Base-by-base conservation (phyloP, 2,888 invertebrate genomes). In the Leucania comma region DNA sequence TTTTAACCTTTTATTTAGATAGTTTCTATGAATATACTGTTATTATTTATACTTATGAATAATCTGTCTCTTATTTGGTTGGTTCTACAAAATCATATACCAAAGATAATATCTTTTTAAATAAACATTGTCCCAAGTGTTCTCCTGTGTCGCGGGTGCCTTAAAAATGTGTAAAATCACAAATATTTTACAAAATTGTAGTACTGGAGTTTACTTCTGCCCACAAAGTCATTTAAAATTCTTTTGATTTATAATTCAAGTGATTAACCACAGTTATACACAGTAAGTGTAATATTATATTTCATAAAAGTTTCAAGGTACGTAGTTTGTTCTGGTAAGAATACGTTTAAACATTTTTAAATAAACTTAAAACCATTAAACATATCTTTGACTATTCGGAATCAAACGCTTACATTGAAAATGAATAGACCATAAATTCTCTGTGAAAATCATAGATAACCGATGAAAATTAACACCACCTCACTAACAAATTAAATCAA, bases 1-100 rank as follows among this genome's bases (percentile, higher is more conserved):
- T 88, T 86, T 83, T 84, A 79, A 83, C 66, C 72, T 88, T 86
- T 82, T 88, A 86, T 57, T 70, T 64, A 72, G 26, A 26, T 77
- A 73, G 60, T 73, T 73, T 68, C 35, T 86, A 79, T 79, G 87
- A 91, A 89, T 90, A 91, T 72, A 92, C 76, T 82, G 84, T 89
- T 90, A 85, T 83, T 90, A 90, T 89, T 90, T 89, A 89, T 78
- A 58, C 12, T 60, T 63, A 62, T 53, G 42, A 66, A 69, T 22
- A 65, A 63, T 12, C 5, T 29, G 50, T 8, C 8, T 42, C 26
- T 65, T 66, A 4, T 26, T 54, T 64, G 17, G 20, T n/a, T 20
- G 46, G 8, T 42, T 9, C 8, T 22, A 3, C 3, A 1, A n/a
- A 24, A 51, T 14, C 51, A 22, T 24, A 4, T 12, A 38, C 12